Base-by-base conservation (phyloP, 2,113 vertebrate genomes). In the Alectura lathami region DNA sequence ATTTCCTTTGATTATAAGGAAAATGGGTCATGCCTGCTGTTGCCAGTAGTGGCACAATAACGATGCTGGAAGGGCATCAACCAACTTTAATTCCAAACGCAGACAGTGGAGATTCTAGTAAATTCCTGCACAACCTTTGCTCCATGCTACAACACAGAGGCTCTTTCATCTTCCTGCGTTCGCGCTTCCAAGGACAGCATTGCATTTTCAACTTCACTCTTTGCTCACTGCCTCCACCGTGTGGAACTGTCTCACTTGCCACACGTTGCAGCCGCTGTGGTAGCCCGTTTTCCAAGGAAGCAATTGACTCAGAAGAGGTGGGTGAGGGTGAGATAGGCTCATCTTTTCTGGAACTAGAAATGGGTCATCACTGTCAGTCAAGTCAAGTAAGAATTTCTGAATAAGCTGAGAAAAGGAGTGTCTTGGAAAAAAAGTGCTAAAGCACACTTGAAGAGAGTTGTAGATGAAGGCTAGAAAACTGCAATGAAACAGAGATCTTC, bases 181-280 rank as follows among this genome's bases (percentile, higher is more conserved):
- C 80, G 18, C 23, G 11, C 53, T 93, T 91, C 81, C 56, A 24
- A 48, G 29, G 27, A 40, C 23, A 48, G 45, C 9, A 9, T 42
- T 59, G 57, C 0, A 2, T 86, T 69, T 83, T 54, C 48, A 8
- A 13, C 9, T 53, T 18, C 38, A 84, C 27, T 47, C 20, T 92
- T 84, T 87, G 40, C 74, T 91, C 85, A 5, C 75, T 94, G 87
- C 82, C 51, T 88, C 93, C 95, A 89, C 54, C 91, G 66, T 18
- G 50, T 96, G 94, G 93, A 85, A 26, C 50, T 74, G 84, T 3
- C 45, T 76, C 12, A 77, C 6, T 34, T 91, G 82, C 75, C 24
- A 1, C 23, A 0, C 0, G 0, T 21, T 26, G 3, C 4, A 20
- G 30, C 30, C 12, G 17, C 36, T 27, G 13, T 38, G 53, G 30